A percentile compares a stretch with the other conserved stretches of the same genome.
phyloP scores from a whole-genome alignment of 2,888 invertebrate genomes.

The Eueremaeus valkanovi region DNA sequence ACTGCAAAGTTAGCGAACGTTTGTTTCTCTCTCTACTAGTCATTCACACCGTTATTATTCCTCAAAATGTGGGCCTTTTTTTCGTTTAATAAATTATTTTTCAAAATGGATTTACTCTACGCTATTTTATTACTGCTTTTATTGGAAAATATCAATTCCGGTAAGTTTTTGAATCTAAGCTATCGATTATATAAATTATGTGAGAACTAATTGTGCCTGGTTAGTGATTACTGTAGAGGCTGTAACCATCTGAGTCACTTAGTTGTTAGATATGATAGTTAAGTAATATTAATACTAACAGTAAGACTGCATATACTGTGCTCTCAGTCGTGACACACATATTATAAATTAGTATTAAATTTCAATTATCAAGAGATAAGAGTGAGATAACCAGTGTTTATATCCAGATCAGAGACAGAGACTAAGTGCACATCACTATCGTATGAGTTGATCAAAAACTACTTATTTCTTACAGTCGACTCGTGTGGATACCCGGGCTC shows the following conservation, averaged over 20 bases:
- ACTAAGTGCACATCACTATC: neutral
- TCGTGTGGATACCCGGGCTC: slow-evolving; percentile 81
- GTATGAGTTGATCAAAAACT: neutral
- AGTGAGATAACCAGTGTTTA: neutral
- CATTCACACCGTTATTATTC: neutral
- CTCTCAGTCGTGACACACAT: slow-evolving; percentile 23
- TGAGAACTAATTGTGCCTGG: too few species aligned
- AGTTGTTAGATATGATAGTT: too few species aligned
- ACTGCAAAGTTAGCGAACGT: neutral
- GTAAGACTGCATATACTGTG: too few species aligned
- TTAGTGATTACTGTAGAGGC: too few species aligned
- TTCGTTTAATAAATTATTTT: neutral
- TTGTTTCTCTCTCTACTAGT: slow-evolving; percentile 15
- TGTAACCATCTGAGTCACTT: too few species aligned
- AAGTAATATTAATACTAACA: too few species aligned
- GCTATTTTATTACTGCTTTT: slow-evolving; percentile 2
- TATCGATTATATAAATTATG: neutral
- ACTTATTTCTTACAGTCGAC: slow-evolving; percentile 21
- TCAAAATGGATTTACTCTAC: slow-evolving; percentile 23
- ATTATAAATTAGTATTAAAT: too few species aligned
- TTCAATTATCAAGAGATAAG: neutral
- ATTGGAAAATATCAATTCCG: neutral
- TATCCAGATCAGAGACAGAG: neutral
- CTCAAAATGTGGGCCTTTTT: neutral
- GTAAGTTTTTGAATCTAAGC: neutral